Evolutionary conservation across 1,140 invertebrate genomes (phyloP).

Genomic region (Marisa cornuarietis): DNA sequence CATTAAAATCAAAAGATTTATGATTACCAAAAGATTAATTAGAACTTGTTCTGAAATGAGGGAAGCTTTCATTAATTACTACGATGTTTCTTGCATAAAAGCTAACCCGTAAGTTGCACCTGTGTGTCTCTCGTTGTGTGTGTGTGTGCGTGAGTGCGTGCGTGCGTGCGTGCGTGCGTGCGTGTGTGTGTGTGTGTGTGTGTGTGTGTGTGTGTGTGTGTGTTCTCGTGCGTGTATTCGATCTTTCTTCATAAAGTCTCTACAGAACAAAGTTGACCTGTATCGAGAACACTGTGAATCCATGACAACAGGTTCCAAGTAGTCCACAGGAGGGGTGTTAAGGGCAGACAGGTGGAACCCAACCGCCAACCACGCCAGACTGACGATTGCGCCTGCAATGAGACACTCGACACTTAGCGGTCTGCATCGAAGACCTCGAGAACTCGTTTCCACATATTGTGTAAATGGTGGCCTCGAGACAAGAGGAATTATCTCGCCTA

Average conservation of each 20-base stretch:
- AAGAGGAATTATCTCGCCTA: too few relatives aligned
- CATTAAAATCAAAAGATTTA: too few relatives aligned
- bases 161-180: neutral
- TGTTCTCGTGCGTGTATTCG: neutral
- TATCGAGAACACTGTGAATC: conserved; percentile 44
- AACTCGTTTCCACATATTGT: too few relatives aligned
- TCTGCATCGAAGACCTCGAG: neutral
- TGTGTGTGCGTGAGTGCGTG: neutral
- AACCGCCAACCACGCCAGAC: conserved; percentile 66
- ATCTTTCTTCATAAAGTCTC: neutral
- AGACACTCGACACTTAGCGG: conserved; percentile 7
- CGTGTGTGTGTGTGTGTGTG: neutral
- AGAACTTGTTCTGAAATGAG: too few relatives aligned
- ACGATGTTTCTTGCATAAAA: too few relatives aligned
- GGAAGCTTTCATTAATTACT: too few relatives aligned
- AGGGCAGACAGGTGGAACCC: conserved; percentile 69
- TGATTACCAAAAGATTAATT: too few relatives aligned
- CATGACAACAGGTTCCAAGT: conserved; percentile 37
- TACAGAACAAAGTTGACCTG: conserved; percentile 35
- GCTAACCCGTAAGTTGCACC: too few relatives aligned
- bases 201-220: neutral
- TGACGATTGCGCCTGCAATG: conserved; percentile 66
- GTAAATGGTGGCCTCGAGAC: too few relatives aligned
- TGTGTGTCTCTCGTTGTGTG: too few relatives aligned
- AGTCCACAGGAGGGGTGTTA: conserved; percentile 64